Evolutionary conservation across 2,113 vertebrate species (phyloP), one percentile per base, ranked within the genome.

Genomic region (Pomatostomus ruficeps): DNA sequence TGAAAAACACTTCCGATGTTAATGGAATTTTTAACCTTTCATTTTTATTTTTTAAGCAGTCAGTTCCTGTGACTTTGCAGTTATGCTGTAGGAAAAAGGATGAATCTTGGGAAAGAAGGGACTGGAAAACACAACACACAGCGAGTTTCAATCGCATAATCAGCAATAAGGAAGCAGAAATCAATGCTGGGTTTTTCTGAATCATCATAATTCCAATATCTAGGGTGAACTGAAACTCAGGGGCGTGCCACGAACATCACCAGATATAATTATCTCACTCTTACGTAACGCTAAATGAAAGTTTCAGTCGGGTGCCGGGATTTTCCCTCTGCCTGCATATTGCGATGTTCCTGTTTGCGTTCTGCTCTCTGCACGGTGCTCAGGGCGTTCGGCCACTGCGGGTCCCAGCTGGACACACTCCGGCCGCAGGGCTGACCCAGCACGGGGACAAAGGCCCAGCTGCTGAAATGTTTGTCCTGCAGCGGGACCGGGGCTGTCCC

Each of bases 231-330:
- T 85, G 70, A 76, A 95, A 82, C 52, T 77, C 63, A 20, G 22
- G 42, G 20, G 23, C 42, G 71, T 85, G 52, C 71, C 17, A 8
- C 12, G 65, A 93, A 89, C 52, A 95, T 93, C 75, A 65, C 59
- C 31, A 89, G 79, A 82, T 94, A 89, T 76, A 95, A 95, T 94
- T 96, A 96, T 89, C 74, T 88, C 42, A 7, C 24, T 52, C 58
- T 97, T 96, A 96, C 8, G 26, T 93, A 97, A 95, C 62, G 89
- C 33, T 43, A 52, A 84, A 76, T 76, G n/a, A 88, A 91, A 89
- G 80, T 96, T 97, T 55, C 45, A 77, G 66, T 42, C 2, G 24
- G 83, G 76, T 55, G 42, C 70, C 55, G 46, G 88, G 59, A 54
- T 77, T 52, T 89, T 77, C 71, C 26, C 55, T 49, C 89, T 94